Evolutionary conservation across 1,140 invertebrate genomes (phyloP), one percentile per base, ranked within the genome.

Genomic region (Wiebesia pumilae): DNA sequence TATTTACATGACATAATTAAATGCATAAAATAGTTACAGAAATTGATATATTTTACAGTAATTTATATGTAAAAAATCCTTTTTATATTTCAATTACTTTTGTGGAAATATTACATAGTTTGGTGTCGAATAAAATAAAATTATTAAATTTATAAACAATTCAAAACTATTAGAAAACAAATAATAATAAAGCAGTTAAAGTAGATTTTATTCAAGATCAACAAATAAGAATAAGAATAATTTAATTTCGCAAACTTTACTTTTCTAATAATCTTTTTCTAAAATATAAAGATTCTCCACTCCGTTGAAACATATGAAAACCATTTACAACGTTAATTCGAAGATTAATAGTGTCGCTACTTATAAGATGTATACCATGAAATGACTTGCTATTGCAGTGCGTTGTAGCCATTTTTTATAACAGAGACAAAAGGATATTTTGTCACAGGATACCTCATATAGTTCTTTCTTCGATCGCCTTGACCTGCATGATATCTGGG

Each of bases 401-500:
- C 27, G 14, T 27, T 62, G 21, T 3, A 24, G 21, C 27, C 21
- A 24, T 10, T 27, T 62, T 62, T 62, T 62, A 27, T 4, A 62
- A 27, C 3, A 4, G n/a, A 27, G 58, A 62, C 6, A 1, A 62
- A 27, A 62, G 58, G 58, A 62, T 3, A 10, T 62, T 62, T 62
- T 62, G 3, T 24, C 3, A 6, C 24, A 27, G 58, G 27, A 62
- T 24, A 62, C 24, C 27, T 24, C 38, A 21, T 27, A 35, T 24
- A 4, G 24, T 16, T 75, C 21, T 27, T 51, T 51, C 43, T 69
- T 69, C 65, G 12, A 71, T 71, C 65, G 1, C 81, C 81, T 71
- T 82, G 81, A 6, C 40, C 81, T 43, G 35, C 65, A n/a, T 82
- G 40, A 71, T 82, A 71, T 71, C 24, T 81, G 16, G 38, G 35